phyloP scores from a whole-genome alignment of 2,888 invertebrate species.

The Tribolium freemani region DNA sequence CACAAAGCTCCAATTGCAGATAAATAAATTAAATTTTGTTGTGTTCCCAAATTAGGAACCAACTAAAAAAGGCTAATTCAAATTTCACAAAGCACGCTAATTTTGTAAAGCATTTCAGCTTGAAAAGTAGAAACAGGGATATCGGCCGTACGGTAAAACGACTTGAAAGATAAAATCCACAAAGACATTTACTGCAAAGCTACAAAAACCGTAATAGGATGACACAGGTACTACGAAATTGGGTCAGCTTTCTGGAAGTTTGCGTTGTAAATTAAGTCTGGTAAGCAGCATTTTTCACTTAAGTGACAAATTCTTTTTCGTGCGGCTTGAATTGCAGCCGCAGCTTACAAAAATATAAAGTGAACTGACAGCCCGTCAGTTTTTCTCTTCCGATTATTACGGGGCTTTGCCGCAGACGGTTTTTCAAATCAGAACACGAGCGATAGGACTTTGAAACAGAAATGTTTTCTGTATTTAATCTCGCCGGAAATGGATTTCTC shows the following conservation, averaged over 20 bases:
- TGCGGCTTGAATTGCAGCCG: conserved; percentile 12
- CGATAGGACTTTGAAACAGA: conserved; percentile 19
- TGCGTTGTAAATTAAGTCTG: conserved; percentile 48
- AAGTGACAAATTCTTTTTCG: conserved; percentile 32
- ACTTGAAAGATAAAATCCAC: conserved; percentile 49
- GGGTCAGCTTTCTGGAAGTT: conserved; percentile 46
- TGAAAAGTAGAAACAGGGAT: conserved; percentile 44
- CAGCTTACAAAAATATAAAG: conserved; percentile 21
- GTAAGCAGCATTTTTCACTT: conserved; percentile 28
- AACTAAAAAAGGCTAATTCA: conserved; percentile 39
- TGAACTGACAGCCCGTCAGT: conserved; percentile 41
- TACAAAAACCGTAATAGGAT: conserved; percentile 50
- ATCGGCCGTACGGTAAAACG: conserved; percentile 39
- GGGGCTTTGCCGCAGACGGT: conserved; percentile 29
- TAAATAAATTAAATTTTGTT: not conserved
- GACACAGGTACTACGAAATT: conserved; percentile 47
- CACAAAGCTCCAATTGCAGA: not conserved
- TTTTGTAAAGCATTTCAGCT: conserved; percentile 33
- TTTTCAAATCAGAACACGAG: conserved; percentile 29
- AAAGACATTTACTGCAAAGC: conserved; percentile 48
- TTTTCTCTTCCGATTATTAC: conserved; percentile 40
- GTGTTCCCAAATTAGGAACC: too few species aligned
- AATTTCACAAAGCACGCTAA: conserved; percentile 11
- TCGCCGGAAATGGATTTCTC: not conserved
- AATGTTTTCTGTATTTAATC: not conserved